These are phyloP conservation scores for Brachycybe producta DNA, from an alignment of 2,888 invertebrate species.

Conservation along the genomic window DNA sequence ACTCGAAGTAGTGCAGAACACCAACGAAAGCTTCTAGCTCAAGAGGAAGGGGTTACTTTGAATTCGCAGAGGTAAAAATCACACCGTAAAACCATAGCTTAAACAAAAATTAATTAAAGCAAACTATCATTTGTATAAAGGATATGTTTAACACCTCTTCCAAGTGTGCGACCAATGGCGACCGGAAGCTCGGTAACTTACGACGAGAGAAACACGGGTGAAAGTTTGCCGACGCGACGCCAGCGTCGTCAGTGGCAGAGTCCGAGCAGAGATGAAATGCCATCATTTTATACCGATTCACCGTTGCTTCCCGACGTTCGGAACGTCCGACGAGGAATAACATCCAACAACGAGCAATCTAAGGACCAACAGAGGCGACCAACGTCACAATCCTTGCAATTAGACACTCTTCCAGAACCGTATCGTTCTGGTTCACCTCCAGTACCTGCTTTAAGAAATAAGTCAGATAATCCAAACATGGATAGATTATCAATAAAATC, in stretches of 20 bases:
- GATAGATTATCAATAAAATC: neutral
- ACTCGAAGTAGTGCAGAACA: conserved; percentile 16
- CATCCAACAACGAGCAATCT: neutral
- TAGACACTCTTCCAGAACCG: neutral
- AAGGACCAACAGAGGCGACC: neutral
- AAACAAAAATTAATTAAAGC: neutral
- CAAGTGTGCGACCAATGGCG: neutral
- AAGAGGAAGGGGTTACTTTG: conserved; percentile 3
- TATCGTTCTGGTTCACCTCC: conserved; percentile 5
- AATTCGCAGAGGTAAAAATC: conserved; percentile 4
- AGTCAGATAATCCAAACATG: neutral
- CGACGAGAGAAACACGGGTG: neutral
- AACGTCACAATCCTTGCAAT: neutral
- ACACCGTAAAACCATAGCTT: neutral
- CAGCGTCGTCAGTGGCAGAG: conserved; percentile 13
- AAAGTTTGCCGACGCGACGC: neutral
- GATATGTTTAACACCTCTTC: conserved; percentile 1
- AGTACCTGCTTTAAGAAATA: conserved; percentile 8
- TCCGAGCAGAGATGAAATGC: conserved; percentile 14
- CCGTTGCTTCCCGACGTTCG: conserved; percentile 14
- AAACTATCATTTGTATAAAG: neutral
- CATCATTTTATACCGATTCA: conserved; percentile 17
- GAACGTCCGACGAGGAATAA: conserved; percentile 5
- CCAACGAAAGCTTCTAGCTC: conserved; percentile 16
- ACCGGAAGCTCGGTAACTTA: neutral